Evolutionary conservation across 2,888 invertebrate species (phyloP).

Genomic region (Chrysotoxum bicinctum): DNA sequence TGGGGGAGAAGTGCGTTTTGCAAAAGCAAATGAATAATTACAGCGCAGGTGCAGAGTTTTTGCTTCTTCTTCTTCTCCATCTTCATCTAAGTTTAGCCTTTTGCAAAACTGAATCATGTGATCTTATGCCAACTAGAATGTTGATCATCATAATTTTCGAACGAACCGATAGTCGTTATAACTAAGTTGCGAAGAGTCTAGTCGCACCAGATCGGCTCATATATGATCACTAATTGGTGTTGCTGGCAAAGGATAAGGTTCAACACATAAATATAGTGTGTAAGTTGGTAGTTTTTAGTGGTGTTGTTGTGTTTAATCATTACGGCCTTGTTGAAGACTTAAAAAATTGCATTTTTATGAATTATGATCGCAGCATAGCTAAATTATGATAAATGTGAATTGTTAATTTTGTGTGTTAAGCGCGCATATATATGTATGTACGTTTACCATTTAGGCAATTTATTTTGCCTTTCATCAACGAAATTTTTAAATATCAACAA

Average conservation of each 20-base stretch:
- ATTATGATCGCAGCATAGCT: conserved; percentile 7
- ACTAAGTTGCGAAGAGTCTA: neutral
- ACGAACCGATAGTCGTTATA: conserved; percentile 35
- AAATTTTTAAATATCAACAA: conserved; percentile 29
- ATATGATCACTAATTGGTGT: conserved; percentile 54
- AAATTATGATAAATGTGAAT: conserved; percentile 10
- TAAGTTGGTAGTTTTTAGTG: neutral
- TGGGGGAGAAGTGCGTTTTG: conserved; percentile 64
- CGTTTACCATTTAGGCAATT: neutral
- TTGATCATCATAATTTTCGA: conserved; percentile 38
- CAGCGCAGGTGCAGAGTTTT: conserved; percentile 69
- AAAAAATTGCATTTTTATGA: conserved; percentile 6
- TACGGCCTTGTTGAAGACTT: conserved; percentile 14
- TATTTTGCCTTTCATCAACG: neutral
- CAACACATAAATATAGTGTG: conserved; percentile 16
- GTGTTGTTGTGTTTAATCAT: neutral
- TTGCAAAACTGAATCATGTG: conserved; percentile 46
- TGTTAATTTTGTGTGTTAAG: neutral
- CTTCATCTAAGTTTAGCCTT: conserved; percentile 20
- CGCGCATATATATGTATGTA: neutral
- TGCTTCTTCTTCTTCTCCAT: conserved; percentile 1
- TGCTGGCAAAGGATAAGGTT: conserved; percentile 55
- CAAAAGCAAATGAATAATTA: conserved; percentile 62
- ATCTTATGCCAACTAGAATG: conserved; percentile 19
- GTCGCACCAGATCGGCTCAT: neutral